A percentile compares a stretch with the other conserved stretches of the same genome.
These are phyloP conservation scores for Drosophila lowei DNA, from an alignment of 1,140 invertebrate species.

Conservation along the genomic window DNA sequence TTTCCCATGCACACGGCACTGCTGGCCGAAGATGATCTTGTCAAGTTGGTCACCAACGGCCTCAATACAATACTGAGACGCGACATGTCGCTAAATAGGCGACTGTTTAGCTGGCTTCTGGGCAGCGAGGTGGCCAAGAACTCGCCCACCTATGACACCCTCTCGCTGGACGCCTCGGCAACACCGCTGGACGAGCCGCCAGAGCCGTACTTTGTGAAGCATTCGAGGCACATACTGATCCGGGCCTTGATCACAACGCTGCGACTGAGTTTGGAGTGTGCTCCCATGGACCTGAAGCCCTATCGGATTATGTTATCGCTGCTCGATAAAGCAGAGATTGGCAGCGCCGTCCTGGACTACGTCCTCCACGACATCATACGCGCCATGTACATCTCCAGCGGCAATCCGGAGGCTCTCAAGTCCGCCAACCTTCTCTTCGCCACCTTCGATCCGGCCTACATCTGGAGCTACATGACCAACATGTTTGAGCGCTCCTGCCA, in stretches of 20 bases:
- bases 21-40: slow-evolving; percentile 89
- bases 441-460: slow-evolving; percentile 92
- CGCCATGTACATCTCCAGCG: slow-evolving; percentile 82
- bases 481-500: slow-evolving; percentile 88
- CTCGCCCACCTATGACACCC: slow-evolving; percentile 83
- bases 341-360: slow-evolving; percentile 92
- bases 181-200: slow-evolving; percentile 71
- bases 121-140: slow-evolving; percentile 88
- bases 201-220: slow-evolving; percentile 88
- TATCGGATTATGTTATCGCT: slow-evolving; percentile 94
- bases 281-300: slow-evolving; percentile 89
- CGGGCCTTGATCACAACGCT: slow-evolving; percentile 87
- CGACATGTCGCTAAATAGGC: slow-evolving; percentile 96
- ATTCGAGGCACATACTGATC: slow-evolving; percentile 88
- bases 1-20: slow-evolving; percentile 94
- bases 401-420: slow-evolving; percentile 87
- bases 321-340: slow-evolving; percentile 95
- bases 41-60: slow-evolving; percentile 90
- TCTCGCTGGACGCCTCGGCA: slow-evolving; percentile 50
- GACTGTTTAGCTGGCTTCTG: slow-evolving; percentile 93
- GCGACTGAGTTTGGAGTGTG: slow-evolving; percentile 85
- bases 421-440: slow-evolving; percentile 94
- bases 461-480: slow-evolving; percentile 92
- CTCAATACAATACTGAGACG: slow-evolving; percentile 92
- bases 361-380: slow-evolving; percentile 94